These are phyloP conservation scores for Drosophila imparisetae DNA, from an alignment of 2,888 invertebrate species.

Conservation along the genomic window DNA sequence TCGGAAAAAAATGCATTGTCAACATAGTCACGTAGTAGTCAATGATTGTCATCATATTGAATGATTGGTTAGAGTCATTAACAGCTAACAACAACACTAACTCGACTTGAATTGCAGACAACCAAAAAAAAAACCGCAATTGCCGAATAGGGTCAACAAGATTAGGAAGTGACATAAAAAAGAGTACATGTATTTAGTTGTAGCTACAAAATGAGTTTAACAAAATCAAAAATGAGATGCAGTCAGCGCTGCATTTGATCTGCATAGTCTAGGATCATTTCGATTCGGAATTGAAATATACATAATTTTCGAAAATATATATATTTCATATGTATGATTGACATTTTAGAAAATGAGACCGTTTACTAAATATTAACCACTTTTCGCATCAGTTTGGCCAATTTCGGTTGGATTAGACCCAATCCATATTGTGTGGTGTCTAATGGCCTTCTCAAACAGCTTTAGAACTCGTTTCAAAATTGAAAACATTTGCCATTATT, in stretches of 20 bases:
- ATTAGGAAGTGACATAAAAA: constrained; percentile 21
- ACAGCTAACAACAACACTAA: not conserved
- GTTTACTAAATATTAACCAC: not conserved
- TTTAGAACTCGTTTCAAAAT: constrained; percentile 26
- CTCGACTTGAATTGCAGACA: not conserved
- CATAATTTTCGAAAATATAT: not conserved
- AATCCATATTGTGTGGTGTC: constrained; percentile 7
- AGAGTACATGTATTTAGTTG: not conserved
- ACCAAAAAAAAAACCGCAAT: too few species aligned
- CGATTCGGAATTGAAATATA: not conserved
- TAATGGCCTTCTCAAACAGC: constrained; percentile 37
- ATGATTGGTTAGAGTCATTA: constrained; percentile 20
- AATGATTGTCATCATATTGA: constrained; percentile 23
- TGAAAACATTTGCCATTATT: constrained; percentile 55
- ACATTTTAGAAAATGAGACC: not conserved
- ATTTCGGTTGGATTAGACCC: not conserved
- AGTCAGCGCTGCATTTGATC: not conserved
- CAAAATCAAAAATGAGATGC: not conserved
- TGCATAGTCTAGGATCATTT: not conserved
- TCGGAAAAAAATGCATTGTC: constrained; percentile 17
- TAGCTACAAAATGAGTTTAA: not conserved
- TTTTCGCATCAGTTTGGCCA: not conserved
- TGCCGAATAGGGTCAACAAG: constrained; percentile 14
- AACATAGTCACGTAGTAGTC: constrained; percentile 4
- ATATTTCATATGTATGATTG: not conserved